A percentile compares a stretch with the other conserved stretches of the same genome.
These are phyloP conservation scores for Gryllus longicercus DNA, from an alignment of 2,888 invertebrate species.

Conservation along the genomic window DNA sequence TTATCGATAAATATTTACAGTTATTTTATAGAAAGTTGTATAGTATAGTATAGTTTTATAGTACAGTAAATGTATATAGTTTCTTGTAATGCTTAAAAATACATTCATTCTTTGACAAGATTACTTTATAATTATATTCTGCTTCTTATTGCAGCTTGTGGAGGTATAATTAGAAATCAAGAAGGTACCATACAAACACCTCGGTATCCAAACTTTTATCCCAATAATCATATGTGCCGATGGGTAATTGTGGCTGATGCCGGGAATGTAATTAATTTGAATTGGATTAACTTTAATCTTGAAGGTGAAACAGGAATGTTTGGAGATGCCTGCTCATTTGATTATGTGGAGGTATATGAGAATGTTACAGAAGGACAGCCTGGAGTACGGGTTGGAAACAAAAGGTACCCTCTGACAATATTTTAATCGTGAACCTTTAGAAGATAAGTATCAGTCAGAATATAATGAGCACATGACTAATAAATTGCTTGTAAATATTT, in stretches of 20 bases:
- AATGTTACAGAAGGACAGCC: conserved; percentile 53
- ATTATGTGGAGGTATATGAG: conserved; percentile 46
- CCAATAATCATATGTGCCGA: conserved; percentile 55
- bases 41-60: too few relatives aligned
- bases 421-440: conserved; percentile 21
- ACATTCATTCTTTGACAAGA: too few relatives aligned
- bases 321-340: conserved; percentile 27
- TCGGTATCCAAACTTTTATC: conserved; percentile 50
- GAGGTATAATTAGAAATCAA: conserved; percentile 63
- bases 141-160: conserved; percentile 55
- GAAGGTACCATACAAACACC: conserved; percentile 67
- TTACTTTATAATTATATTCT: too few relatives aligned
- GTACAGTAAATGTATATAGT: too few relatives aligned
- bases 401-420: conserved; percentile 42
- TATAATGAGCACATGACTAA: not conserved
- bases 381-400: conserved; percentile 48
- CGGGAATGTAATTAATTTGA: conserved; percentile 65
- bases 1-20: too few relatives aligned
- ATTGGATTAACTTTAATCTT: conserved; percentile 69
- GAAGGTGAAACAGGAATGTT: conserved; percentile 56
- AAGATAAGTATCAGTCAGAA: conserved; percentile 19
- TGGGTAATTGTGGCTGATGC: conserved; percentile 75
- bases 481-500: conserved; percentile 4
- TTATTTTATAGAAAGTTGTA: too few relatives aligned
- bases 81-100: too few relatives aligned